Conservation (phyloP, 2,888 invertebrate genomes). For the Nycteola revayana region DNA sequence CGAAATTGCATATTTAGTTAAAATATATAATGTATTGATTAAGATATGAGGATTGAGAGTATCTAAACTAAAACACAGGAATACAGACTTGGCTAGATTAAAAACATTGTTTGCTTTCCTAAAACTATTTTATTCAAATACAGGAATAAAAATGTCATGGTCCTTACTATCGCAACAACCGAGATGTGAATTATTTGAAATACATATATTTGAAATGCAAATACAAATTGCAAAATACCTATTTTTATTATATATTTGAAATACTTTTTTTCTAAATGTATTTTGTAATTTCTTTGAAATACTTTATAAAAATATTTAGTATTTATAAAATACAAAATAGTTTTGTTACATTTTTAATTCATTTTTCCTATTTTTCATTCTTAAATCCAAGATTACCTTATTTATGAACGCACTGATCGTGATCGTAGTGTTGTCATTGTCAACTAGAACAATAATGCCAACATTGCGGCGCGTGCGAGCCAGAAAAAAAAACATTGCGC, state of each 20-base stretch:
- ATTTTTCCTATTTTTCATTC: slow-evolving; percentile 3
- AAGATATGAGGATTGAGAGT: too few relatives aligned
- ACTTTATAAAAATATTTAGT: slow-evolving; percentile 3
- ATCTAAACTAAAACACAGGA: too few relatives aligned
- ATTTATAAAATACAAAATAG: slow-evolving; percentile 2
- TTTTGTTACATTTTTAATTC: slow-evolving; percentile 2
- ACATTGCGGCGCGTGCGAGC: too few relatives aligned
- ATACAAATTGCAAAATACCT: neutral
- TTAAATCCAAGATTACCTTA: slow-evolving; percentile 1
- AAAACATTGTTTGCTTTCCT: neutral
- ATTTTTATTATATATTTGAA: slow-evolving; percentile 2
- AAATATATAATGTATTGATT: too few relatives aligned
- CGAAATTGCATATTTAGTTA: too few relatives aligned
- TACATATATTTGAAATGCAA: neutral
- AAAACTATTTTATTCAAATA: too few relatives aligned
- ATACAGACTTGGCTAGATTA: too few relatives aligned
- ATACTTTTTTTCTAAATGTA: slow-evolving; percentile 3
- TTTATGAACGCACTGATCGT: slow-evolving; percentile 2
- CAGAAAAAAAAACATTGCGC: too few relatives aligned
- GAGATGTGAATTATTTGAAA: slow-evolving; percentile 1
- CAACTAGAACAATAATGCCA: too few relatives aligned
- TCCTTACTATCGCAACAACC: too few relatives aligned
- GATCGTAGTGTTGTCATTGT: neutral
- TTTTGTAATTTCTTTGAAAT: slow-evolving; percentile 4
- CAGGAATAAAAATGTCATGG: too few relatives aligned